phyloP scores from a whole-genome alignment of 2,797 vertebrate species.

The Sebastes dallii region DNA sequence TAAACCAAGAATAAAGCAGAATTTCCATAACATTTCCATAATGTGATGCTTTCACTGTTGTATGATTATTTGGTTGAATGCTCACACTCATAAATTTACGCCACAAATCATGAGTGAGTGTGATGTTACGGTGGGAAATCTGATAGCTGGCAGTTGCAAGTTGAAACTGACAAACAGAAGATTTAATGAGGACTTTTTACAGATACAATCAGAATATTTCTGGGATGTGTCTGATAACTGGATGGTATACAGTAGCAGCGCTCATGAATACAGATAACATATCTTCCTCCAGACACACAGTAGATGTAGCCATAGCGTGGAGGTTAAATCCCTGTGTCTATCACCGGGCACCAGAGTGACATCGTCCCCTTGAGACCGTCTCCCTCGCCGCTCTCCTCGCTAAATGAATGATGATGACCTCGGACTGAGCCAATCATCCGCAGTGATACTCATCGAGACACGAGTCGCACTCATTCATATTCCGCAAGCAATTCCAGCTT shows the following conservation, averaged over 20 bases:
- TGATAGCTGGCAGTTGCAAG: neutral
- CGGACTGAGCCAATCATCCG: constrained; percentile 51
- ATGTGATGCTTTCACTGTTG: neutral
- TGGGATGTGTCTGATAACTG: constrained; percentile 18
- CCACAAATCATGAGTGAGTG: neutral
- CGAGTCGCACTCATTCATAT: constrained; percentile 56
- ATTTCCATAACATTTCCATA: neutral
- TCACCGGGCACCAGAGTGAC: constrained; percentile 34
- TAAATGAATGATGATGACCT: constrained; percentile 66
- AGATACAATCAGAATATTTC: constrained; percentile 32
- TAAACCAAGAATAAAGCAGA: neutral
- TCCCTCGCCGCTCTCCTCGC: constrained; percentile 32
- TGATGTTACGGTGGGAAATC: neutral
- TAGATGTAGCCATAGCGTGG: neutral
- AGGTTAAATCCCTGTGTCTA: constrained; percentile 46
- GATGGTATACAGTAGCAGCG: constrained; percentile 3
- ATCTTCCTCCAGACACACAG: constrained; percentile 1
- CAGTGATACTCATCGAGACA: constrained; percentile 45
- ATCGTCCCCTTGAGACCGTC: constrained; percentile 44
- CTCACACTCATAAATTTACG: neutral
- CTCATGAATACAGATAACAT: constrained; percentile 55
- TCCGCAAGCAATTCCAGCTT: constrained; percentile 47
- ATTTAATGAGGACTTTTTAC: neutral
- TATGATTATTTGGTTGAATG: neutral
- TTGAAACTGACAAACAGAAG: constrained; percentile 1